Conservation (phyloP, 2,797 vertebrate species). For the Leptatherina wallacei region DNA sequence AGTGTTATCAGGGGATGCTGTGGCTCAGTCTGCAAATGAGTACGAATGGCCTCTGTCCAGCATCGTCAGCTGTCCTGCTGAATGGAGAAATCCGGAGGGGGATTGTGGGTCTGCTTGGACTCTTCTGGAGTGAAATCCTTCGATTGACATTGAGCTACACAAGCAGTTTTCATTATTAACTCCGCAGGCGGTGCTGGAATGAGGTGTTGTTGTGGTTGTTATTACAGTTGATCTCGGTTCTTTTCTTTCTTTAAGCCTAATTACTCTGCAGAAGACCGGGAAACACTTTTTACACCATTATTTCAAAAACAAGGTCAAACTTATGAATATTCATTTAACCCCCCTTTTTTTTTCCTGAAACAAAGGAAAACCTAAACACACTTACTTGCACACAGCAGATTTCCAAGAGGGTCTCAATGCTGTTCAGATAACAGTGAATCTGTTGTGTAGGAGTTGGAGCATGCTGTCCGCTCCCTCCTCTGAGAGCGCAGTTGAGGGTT, state of each 20-base stretch:
- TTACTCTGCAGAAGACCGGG: slow-evolving; percentile 27
- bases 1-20: slow-evolving; percentile 48
- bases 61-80: slow-evolving; percentile 54
- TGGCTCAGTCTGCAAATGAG: slow-evolving; percentile 56
- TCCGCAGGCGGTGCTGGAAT: slow-evolving; percentile 26
- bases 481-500: slow-evolving; percentile 23
- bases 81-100: slow-evolving; percentile 43
- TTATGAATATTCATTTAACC: slow-evolving; percentile 36
- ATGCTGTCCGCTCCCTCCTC: slow-evolving; percentile 41
- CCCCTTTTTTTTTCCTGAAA: slow-evolving; percentile 16
- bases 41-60: slow-evolving; percentile 54
- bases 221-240: slow-evolving; percentile 24
- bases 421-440: slow-evolving; percentile 64
- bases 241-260: slow-evolving; percentile 26
- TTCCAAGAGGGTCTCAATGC: slow-evolving; percentile 28
- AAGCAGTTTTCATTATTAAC: slow-evolving; percentile 62
- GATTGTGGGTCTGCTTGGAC: slow-evolving; percentile 38
- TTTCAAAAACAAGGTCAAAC: slow-evolving; percentile 39
- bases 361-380: slow-evolving; percentile 16
- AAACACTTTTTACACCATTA: slow-evolving; percentile 6
- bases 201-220: slow-evolving; percentile 20
- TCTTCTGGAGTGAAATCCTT: slow-evolving; percentile 63
- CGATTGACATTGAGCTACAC: slow-evolving; percentile 70
- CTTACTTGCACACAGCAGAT: slow-evolving; percentile 4
- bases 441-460: slow-evolving; percentile 76